Conservation (phyloP, 92 coral and sea anemone species). For the Porites evermanni region DNA sequence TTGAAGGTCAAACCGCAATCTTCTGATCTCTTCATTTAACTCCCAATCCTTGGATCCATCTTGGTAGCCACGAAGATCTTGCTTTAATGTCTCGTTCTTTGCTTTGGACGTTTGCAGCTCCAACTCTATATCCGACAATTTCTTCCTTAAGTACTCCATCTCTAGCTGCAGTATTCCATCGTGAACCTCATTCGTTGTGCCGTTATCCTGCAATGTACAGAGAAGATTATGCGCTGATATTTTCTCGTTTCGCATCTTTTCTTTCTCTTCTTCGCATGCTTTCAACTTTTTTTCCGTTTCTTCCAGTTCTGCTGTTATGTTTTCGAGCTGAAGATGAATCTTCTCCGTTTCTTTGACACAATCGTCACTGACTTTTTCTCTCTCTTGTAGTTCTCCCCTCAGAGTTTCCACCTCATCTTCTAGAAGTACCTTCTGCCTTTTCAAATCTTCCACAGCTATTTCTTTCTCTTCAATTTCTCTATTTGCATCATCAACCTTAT, state of each 20-base stretch:
- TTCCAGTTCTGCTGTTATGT: conserved; percentile 45
- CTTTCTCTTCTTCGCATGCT: conserved; percentile 81
- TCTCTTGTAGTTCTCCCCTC: conserved; percentile 63
- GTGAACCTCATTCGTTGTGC: conserved; percentile 56
- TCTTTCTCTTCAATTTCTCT: conserved; percentile 63
- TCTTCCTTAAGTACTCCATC: conserved; percentile 55
- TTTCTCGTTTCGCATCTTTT: conserved; percentile 73
- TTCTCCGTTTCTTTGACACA: conserved; percentile 50
- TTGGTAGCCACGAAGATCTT: conserved; percentile 37
- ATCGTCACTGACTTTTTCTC: conserved; percentile 60
- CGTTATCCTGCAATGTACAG: conserved; percentile 74
- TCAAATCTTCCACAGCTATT: conserved; percentile 43
- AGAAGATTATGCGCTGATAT: conserved; percentile 75
- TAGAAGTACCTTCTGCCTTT: conserved; percentile 44
- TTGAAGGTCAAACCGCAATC: conserved; percentile 70
- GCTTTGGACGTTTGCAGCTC: conserved; percentile 56
- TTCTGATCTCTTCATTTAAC: conserved; percentile 19
- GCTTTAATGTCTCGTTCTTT: conserved; percentile 49
- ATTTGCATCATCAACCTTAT: conserved; percentile 45
- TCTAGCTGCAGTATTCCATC: conserved; percentile 67
- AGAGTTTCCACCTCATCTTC: conserved; percentile 68
- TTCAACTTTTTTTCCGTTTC: conserved; percentile 68
- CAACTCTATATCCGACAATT: conserved; percentile 59
- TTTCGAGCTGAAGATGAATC: conserved; percentile 36
- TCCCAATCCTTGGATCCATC: conserved; percentile 28